Conservation (phyloP, 2,888 invertebrate genomes). For the Idaea straminata region DNA sequence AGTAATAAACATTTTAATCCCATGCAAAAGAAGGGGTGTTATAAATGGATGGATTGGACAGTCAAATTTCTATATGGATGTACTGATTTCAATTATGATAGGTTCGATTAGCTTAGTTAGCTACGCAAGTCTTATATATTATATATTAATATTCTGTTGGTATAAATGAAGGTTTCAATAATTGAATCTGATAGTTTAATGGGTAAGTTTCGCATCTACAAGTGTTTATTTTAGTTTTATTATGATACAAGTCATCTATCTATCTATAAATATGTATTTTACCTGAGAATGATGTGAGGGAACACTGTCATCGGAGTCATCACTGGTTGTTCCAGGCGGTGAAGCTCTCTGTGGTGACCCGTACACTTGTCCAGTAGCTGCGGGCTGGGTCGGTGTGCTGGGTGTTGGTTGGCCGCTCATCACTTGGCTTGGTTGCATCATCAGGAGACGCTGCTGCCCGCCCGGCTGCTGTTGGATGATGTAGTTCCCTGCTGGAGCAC, state of each 20-base stretch:
- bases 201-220: too few relatives aligned
- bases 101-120: not conserved
- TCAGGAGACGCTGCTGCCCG: constrained; percentile 75
- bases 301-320: constrained; percentile 91
- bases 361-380: constrained; percentile 51
- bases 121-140: too few relatives aligned
- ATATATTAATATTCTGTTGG: too few relatives aligned
- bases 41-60: not conserved
- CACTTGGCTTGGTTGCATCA: constrained; percentile 77
- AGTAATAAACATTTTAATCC: not conserved
- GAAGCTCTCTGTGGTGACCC: constrained; percentile 83
- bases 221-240: too few relatives aligned
- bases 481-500: constrained; percentile 81
- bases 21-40: not conserved
- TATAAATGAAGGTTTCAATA: too few relatives aligned
- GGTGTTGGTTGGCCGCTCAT: constrained; percentile 73
- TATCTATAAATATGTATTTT: constrained; percentile 14
- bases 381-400: constrained; percentile 61
- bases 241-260: too few relatives aligned
- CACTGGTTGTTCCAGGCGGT: constrained; percentile 88
- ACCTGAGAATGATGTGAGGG: constrained; percentile 83
- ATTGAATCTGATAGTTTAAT: too few relatives aligned
- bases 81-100: not conserved
- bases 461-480: constrained; percentile 81
- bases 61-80: not conserved